phyloP scores from a whole-genome alignment of 92 coral and sea anemone genomes.

The Actinostola sp. region DNA sequence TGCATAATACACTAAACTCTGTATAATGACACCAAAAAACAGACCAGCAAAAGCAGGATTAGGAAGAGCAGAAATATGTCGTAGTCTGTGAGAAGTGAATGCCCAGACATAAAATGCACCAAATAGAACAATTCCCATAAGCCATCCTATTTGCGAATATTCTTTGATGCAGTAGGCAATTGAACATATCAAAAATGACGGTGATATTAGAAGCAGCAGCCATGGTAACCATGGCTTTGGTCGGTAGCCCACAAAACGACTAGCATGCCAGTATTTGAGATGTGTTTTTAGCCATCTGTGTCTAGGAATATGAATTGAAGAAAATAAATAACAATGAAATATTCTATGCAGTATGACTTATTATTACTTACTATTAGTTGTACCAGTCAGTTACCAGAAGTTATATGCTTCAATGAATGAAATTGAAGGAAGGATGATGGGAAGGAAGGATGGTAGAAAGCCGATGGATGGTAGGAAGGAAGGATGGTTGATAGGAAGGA shows the following conservation, averaged over 20 bases:
- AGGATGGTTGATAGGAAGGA: too few relatives aligned
- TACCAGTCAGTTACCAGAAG: too few relatives aligned
- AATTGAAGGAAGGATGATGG: too few relatives aligned
- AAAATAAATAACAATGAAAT: background rate
- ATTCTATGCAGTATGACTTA: background rate
- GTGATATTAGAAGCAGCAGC: constrained; percentile 66
- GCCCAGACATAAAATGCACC: constrained; percentile 59
- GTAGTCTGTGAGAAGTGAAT: constrained; percentile 69
- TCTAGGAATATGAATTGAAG: constrained; percentile 26
- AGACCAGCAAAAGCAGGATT: constrained; percentile 86
- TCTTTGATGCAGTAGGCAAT: constrained; percentile 47
- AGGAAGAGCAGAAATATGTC: constrained; percentile 79
- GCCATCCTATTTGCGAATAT: constrained; percentile 49
- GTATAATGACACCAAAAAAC: constrained; percentile 84
- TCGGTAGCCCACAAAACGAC: constrained; percentile 62
- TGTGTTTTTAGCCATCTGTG: constrained; percentile 74
- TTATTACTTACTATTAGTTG: too few relatives aligned
- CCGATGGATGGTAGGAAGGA: too few relatives aligned
- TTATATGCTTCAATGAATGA: too few relatives aligned
- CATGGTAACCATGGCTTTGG: constrained; percentile 85
- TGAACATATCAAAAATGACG: constrained; percentile 47
- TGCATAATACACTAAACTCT: constrained; percentile 74
- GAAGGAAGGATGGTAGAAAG: too few relatives aligned
- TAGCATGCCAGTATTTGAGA: constrained; percentile 73
- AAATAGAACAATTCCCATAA: constrained; percentile 19